These are phyloP conservation scores for Euzophera pinguis DNA, from an alignment of 2,888 invertebrate species.

Conservation along the genomic window DNA sequence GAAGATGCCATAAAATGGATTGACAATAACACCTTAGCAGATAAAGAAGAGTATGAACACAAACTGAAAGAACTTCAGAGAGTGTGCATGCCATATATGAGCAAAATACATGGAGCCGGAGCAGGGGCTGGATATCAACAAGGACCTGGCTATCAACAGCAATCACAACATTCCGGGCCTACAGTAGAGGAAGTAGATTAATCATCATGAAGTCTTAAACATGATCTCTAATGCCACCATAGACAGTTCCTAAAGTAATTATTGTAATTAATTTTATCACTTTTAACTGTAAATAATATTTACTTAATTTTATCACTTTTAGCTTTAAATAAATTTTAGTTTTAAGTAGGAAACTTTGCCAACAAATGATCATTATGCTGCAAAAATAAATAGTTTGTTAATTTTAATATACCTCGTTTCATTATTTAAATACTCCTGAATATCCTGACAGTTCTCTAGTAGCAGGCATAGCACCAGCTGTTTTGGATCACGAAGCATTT, in stretches of 20 bases:
- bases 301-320: no score
- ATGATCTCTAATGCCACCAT: conserved; percentile 4
- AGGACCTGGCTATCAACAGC: conserved; percentile 28
- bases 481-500: no score
- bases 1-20: conserved; percentile 84
- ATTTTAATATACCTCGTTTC: no score
- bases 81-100: conserved; percentile 79
- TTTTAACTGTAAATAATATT: no score
- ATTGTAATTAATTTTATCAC: neutral
- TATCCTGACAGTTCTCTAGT: no score
- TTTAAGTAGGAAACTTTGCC: neutral
- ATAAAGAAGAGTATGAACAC: conserved; percentile 82
- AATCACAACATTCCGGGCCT: conserved; percentile 36
- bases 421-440: no score
- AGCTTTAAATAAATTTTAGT: neutral
- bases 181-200: conserved; percentile 55
- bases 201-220: neutral
- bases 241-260: neutral
- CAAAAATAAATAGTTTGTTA: conserved; percentile 8
- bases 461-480: no score
- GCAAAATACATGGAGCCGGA: conserved; percentile 78
- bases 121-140: conserved; percentile 18
- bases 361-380: conserved; percentile 14
- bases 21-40: conserved; percentile 83
- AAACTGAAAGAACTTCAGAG: conserved; percentile 80